These are phyloP conservation scores for Orthosia gracilis DNA, from an alignment of 2,888 invertebrate species.

Conservation along the genomic window DNA sequence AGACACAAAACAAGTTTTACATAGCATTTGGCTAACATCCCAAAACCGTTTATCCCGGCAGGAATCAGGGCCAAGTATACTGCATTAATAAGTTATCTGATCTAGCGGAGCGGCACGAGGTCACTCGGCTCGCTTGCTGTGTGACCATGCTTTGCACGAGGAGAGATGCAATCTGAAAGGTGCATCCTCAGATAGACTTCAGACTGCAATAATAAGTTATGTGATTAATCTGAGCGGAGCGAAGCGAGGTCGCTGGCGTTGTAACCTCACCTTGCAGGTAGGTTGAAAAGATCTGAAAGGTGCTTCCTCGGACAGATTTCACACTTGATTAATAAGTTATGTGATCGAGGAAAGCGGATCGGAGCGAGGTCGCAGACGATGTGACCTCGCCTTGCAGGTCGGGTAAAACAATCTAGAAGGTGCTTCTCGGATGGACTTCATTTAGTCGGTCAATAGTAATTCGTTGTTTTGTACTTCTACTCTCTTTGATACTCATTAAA, in stretches of 20 bases:
- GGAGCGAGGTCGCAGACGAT: constrained; percentile 17
- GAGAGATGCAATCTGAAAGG: constrained; percentile 30
- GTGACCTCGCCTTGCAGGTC: constrained; percentile 28
- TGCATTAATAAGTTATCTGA: constrained; percentile 42
- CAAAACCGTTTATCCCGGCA: constrained; percentile 45
- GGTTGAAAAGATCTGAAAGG: too few species aligned
- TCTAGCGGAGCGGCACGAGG: constrained; percentile 17
- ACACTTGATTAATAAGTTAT: constrained; percentile 24
- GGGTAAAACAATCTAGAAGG: constrained; percentile 30
- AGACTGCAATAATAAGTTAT: constrained; percentile 1
- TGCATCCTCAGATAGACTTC: constrained; percentile 37
- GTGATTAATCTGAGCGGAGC: too few species aligned
- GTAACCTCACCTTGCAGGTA: too few species aligned
- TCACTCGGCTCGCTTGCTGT: constrained; percentile 27
- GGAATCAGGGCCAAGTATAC: constrained; percentile 29
- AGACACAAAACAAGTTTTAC: constrained; percentile 37
- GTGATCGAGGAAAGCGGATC: constrained; percentile 20
- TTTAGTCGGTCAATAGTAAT: constrained; percentile 66
- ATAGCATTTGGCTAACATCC: constrained; percentile 49
- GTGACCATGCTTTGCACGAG: constrained; percentile 25
- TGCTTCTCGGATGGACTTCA: constrained; percentile 41
- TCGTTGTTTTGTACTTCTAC: constrained; percentile 47
- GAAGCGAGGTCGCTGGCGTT: too few species aligned
- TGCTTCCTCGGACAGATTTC: too few species aligned
- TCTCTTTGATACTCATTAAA: constrained; percentile 67